phyloP scores from a whole-genome alignment of 2,113 vertebrate genomes.

The Cathartes aura region DNA sequence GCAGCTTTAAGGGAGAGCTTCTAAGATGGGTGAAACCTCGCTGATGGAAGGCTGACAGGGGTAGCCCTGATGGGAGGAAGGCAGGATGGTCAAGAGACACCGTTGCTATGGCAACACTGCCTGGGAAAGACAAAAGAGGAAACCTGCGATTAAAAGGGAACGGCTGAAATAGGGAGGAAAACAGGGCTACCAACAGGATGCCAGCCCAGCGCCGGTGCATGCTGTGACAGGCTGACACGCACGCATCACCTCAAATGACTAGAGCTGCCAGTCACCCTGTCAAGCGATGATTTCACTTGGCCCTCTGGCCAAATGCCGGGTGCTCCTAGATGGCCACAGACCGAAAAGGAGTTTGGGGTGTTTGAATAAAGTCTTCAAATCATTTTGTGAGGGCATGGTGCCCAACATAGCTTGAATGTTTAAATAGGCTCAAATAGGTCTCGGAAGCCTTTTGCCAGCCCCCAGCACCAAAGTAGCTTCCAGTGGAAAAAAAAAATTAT shows the following conservation, averaged over 20 bases:
- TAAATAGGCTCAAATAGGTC: neutral
- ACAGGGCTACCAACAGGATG: rapidly evolving
- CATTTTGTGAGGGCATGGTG: neutral
- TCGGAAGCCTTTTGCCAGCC: neutral
- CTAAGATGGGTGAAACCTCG: neutral
- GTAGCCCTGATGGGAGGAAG: slow-evolving; percentile 11
- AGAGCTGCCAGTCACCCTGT: neutral
- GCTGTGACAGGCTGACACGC: neutral
- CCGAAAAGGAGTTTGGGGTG: neutral
- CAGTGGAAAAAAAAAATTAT: neutral
- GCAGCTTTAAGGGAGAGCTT: neutral
- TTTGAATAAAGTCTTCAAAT: neutral
- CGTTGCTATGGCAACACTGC: slow-evolving; percentile 36
- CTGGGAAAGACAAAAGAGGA: slow-evolving; percentile 34
- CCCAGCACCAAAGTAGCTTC: neutral
- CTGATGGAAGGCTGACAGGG: neutral
- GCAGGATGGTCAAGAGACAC: slow-evolving; percentile 45
- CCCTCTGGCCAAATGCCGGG: neutral
- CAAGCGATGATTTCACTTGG: neutral
- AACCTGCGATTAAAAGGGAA: neutral
- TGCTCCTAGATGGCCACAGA: neutral
- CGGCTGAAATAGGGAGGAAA: neutral
- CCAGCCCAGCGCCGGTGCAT: rapidly evolving
- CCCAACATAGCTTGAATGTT: neutral
- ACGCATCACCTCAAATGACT: neutral